Evolutionary conservation across 2,797 vertebrate species (phyloP), one percentile per base, ranked within the genome.

Genomic region (Decapterus maruadsi): DNA sequence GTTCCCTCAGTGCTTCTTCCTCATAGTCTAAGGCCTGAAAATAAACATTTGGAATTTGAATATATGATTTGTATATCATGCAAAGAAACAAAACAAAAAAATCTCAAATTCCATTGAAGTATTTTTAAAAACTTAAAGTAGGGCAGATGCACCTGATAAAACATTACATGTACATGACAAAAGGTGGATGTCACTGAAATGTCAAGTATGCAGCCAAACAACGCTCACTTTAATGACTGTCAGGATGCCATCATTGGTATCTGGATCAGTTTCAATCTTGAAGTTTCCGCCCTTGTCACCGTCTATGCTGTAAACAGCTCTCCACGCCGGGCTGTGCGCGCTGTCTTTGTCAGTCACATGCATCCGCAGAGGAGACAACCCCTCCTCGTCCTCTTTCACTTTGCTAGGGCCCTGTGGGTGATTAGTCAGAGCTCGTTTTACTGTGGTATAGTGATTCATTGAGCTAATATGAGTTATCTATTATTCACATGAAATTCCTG

Each of bases 241-340:
- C 63, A 95, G 86, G 78, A 95, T 78, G 45, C 94, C 94, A 70
- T 95, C 92, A 36, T 95, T 95, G n/a, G 90, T 95, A 8, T 88
- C 68, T 38, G 86, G 81, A 55, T 95, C 91, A 2, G 93, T 95
- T n/a, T 73, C 45, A 13, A 94, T 90, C 34, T 62, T 0, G 4
- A 93, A 95, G 87, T 93, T 75, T 6, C 48, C 66, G 6, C 58
- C 31, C 0, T 83, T 17, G 0, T 95, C 89, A 6, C 91, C 93
- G 0, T 87, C 69, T 34, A 95, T 51, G 53, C 43, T 86, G 77
- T 91, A 95, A 42, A 26, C 87, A 13, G 70, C 94, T 68, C 73
- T 93, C 94, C 94, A 95, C 0, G 62, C 93, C 0, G 56, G 43
- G 29, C 82, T 93, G 20, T 75, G 20, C 0, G 38, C 57, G 0